Conservation (phyloP, 1,140 invertebrate species). For the Wasmannia auropunctata region DNA sequence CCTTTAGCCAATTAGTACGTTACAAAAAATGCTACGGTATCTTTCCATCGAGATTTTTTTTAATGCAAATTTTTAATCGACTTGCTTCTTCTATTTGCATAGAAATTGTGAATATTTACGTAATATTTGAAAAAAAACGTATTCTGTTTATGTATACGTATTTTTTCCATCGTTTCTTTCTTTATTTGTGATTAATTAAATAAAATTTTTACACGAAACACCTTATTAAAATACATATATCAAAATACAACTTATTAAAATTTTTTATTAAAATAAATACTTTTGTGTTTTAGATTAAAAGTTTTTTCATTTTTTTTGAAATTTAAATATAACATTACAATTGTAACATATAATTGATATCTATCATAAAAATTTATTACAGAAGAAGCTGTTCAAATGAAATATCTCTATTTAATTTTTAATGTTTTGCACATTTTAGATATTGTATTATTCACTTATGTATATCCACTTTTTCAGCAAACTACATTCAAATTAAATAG, state of each 20-base stretch:
- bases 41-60: slow-evolving; percentile 62
- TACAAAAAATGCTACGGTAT: slow-evolving; percentile 70
- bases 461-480: background rate
- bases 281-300: slow-evolving; percentile 16
- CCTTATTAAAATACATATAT: too few relatives aligned
- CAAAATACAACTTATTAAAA: too few relatives aligned
- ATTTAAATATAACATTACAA: background rate
- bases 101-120: slow-evolving; percentile 19
- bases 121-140: slow-evolving; percentile 23
- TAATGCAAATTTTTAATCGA: slow-evolving; percentile 60
- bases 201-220: background rate
- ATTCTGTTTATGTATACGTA: background rate
- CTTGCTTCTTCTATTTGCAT: slow-evolving; percentile 44
- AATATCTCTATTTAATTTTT: background rate
- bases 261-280: slow-evolving; percentile 7
- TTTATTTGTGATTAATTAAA: background rate
- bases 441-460: background rate
- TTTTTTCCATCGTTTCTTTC: background rate
- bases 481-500: background rate
- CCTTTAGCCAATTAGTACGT: slow-evolving; percentile 81
- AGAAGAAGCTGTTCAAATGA: background rate
- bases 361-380: background rate
- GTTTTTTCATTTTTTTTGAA: background rate
- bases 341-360: background rate
- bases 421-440: background rate